phyloP scores from a whole-genome alignment of 2,888 invertebrate species.

The Drosophila meridionalis region DNA sequence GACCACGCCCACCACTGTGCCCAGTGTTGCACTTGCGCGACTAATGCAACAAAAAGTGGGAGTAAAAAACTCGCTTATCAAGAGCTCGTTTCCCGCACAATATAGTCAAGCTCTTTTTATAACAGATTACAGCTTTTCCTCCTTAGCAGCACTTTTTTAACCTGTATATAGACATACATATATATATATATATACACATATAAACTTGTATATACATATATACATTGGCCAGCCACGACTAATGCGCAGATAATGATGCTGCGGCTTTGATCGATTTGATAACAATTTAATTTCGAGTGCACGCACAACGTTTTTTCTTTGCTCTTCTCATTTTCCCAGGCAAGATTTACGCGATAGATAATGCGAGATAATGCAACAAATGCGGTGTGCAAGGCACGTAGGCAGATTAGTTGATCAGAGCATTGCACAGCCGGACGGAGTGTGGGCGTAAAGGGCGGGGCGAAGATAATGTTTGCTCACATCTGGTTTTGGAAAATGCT shows the following conservation, averaged over 20 bases:
- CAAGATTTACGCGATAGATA: constrained; percentile 38
- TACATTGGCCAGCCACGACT: constrained; percentile 57
- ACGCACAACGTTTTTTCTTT: constrained; percentile 46
- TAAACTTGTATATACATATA: constrained; percentile 6
- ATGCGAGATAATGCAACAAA: constrained; percentile 41
- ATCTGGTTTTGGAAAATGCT: constrained; percentile 43
- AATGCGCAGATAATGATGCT: constrained; percentile 78
- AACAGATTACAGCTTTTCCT: constrained; percentile 12
- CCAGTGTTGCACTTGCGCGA: constrained; percentile 52
- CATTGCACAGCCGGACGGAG: background rate
- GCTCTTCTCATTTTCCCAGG: constrained; percentile 15
- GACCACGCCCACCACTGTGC: constrained; percentile 15
- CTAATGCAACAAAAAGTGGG: constrained; percentile 5
- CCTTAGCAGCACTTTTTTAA: constrained; percentile 8
- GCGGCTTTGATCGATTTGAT: constrained; percentile 79
- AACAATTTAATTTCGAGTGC: constrained; percentile 78
- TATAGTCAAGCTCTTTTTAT: constrained; percentile 27
- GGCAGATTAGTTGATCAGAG: constrained; percentile 60
- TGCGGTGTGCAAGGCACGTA: constrained; percentile 73
- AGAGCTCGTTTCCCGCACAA: constrained; percentile 43
- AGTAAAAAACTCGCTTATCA: constrained; percentile 54
- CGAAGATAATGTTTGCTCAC: constrained; percentile 13
- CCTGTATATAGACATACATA: background rate
- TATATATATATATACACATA: background rate
- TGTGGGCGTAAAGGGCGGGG: background rate